phyloP scores from a whole-genome alignment of 2,113 vertebrate species.

The Rhinolophus ferrumequinum region DNA sequence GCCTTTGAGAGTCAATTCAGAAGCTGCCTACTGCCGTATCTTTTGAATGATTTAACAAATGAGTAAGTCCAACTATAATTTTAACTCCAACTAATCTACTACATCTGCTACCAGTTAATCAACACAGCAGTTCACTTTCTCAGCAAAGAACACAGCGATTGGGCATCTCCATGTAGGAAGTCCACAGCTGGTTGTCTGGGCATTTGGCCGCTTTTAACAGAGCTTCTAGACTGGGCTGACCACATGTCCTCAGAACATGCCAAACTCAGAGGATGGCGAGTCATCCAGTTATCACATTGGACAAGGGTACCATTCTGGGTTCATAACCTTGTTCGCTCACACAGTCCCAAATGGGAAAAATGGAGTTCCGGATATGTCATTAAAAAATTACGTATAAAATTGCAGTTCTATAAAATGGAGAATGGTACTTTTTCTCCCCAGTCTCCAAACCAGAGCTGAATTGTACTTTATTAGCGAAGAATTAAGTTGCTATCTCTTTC shows the following conservation, averaged over 20 bases:
- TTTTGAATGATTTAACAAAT: background rate
- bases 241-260: background rate
- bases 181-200: background rate
- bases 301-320: accelerated
- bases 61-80: background rate
- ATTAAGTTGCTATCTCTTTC: conserved; percentile 59
- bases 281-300: too few relatives aligned
- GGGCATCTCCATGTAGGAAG: background rate
- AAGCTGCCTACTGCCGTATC: background rate
- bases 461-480: conserved; percentile 43
- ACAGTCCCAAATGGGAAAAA: background rate
- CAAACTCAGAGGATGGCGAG: background rate
- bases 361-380: background rate
- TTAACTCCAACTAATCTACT: background rate
- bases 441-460: background rate
- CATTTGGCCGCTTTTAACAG: background rate
- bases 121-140: background rate
- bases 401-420: background rate
- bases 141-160: background rate
- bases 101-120: background rate
- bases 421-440: background rate
- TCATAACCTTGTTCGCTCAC: background rate
- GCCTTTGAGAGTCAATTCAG: background rate
- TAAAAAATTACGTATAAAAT: background rate
- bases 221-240: background rate